Base-by-base conservation (phyloP, 2,888 invertebrate genomes). In the Scaeva pyrastri region DNA sequence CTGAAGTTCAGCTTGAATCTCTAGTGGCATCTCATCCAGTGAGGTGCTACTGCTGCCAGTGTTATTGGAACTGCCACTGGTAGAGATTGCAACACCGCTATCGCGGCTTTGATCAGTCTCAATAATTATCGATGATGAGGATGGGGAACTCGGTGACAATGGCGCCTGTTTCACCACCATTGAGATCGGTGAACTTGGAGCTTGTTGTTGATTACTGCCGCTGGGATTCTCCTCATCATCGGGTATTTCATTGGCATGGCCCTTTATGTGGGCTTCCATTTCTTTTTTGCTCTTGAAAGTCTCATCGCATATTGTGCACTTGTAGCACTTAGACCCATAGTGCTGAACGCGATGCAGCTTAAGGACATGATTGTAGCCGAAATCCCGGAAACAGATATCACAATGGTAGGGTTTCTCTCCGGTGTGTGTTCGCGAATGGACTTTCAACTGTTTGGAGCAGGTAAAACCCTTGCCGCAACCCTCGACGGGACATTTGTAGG, bases 321-420 rank as follows among this genome's bases (percentile, higher is more conserved):
- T 97, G 93, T 98, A 97, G 83, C 97, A 97, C 90, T 97, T 97
- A 91, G 97, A 97, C 0, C 97, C 97, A 89, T 97, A 97, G 92
- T 98, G 98, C 89, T 97, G 97, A 43, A 97, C 97, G 88, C 96
- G 96, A 91, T 98, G 98, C 73, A 97, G 93, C 92, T 97, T 97
- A 80, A 97, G 93, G 5, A 98, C 97, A 91, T 97, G 97, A 91
- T 97, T 97, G 92, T 98, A 97, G 10, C 97, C 97, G 91, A 98
- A 98, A 73, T 96, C 96, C 88, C 97, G 96, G 83, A 97, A 96
- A 90, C 97, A 98, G 88, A 97, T 97, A 91, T 97, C 97, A 92
- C 97, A 97, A 66, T 96, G 96, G 90, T 97, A 97, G 0, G 97
- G 97, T 88, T 97, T 96, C 90, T 97, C 97, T 2, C 97, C 97